Evolutionary conservation across 1,140 invertebrate species (phyloP), one percentile per base, ranked within the genome.

Genomic region (Chironomus tepperi): DNA sequence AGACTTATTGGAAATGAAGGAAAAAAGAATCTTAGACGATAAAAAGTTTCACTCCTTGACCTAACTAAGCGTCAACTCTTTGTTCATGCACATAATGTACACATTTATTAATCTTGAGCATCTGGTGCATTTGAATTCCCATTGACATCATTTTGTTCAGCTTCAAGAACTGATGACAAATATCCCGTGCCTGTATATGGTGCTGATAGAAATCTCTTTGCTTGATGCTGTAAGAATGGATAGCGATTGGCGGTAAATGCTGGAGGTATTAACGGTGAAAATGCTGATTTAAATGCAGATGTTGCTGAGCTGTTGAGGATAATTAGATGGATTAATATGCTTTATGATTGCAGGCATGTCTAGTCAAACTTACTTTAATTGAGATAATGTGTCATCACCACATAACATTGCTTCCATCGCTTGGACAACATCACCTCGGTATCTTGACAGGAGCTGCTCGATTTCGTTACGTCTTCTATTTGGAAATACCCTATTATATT

Each of bases 381-480:
- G 34, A 73, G 80, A 80, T 3, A 83, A 81, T 18, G 83, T 80
- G 74, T 85, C 85, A 64, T 86, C 85, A 64, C 89, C 89, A 77
- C 89, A 89, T 15, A 94, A 85, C 86, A 95, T 88, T 73, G 92
- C 88, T 80, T 97, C 94, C 87, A 97, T 96, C 0, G 94, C 93
- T 77, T 93, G 90, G 0, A 96, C 88, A 0, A 96, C 91, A 79
- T 97, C 94, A 0, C 94, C 93, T 83, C 89, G 88, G 79, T 86
- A 91, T 80, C 90, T 85, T 83, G 89, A 84, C 84, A 97, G 84
- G 72, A 94, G 87, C 7, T 90, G 87, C 81, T 96, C 94, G 1
- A 97, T 91, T 76, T 96, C 92, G 21, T 87, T 88, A 34, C 93
- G 86, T 77, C 93, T 89, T 77, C 92, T 89, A 76, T 89, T 89